Conservation (phyloP, 2,888 invertebrate species). For the Globia sparganii region DNA sequence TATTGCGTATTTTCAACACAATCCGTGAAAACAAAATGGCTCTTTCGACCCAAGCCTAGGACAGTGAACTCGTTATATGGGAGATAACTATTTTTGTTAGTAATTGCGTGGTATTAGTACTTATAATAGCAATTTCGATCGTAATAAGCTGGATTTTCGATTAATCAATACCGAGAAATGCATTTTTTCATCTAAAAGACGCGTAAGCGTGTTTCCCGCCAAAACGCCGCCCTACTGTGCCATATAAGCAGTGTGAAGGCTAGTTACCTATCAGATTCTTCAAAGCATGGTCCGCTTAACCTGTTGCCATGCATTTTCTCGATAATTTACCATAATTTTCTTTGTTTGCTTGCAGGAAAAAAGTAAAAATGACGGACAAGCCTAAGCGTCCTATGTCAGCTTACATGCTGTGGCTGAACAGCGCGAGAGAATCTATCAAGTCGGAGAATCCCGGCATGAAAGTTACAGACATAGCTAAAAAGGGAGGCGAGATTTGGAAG, state of each 20-base stretch:
- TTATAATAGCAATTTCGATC: constrained; percentile 62
- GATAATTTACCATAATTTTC: constrained; percentile 64
- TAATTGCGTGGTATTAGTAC: constrained; percentile 65
- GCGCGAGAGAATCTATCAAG: constrained; percentile 96
- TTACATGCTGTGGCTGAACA: constrained; percentile 98
- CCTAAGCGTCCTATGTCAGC: constrained; percentile 98
- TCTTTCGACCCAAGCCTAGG: constrained; percentile 89
- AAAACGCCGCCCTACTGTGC: constrained; percentile 87
- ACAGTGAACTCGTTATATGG: constrained; percentile 89
- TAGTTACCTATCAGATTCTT: constrained; percentile 69
- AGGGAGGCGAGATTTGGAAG: constrained; percentile 99
- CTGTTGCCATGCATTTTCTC: constrained; percentile 75
- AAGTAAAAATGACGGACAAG: constrained; percentile 95
- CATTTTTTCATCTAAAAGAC: constrained; percentile 56
- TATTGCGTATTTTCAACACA: constrained; percentile 90
- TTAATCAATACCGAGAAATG: constrained; percentile 48
- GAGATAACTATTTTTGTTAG: constrained; percentile 83
- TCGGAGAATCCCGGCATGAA: constrained; percentile 97
- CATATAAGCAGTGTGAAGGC: constrained; percentile 76
- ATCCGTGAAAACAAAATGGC: constrained; percentile 91
- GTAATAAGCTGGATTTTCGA: constrained; percentile 62
- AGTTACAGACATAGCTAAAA: constrained; percentile 98
- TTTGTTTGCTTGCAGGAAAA: constrained; percentile 85
- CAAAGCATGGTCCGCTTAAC: constrained; percentile 77
- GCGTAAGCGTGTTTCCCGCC: constrained; percentile 88